Evolutionary conservation across 2,888 invertebrate genomes (phyloP).

Genomic region (Parnassius orleans): DNA sequence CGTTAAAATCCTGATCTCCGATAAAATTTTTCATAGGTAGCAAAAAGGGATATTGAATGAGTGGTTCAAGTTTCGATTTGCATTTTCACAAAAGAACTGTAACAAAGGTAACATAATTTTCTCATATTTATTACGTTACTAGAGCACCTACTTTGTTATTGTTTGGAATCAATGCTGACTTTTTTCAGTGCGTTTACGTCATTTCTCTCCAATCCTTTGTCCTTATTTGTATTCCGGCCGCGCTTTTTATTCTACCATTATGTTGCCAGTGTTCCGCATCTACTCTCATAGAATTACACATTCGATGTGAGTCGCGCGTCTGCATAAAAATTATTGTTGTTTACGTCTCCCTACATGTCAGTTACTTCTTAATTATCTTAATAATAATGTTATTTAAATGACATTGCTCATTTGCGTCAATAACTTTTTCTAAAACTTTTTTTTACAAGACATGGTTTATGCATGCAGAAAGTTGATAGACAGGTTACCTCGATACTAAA

Average conservation of each 20-base stretch:
- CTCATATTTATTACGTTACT: constrained; percentile 16
- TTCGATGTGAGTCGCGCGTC: constrained; percentile 26
- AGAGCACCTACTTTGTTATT: constrained; percentile 19
- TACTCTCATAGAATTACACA: constrained; percentile 32
- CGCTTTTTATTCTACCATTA: constrained; percentile 24
- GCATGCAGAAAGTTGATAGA: not conserved
- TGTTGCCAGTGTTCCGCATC: constrained; percentile 25
- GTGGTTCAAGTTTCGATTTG: not conserved
- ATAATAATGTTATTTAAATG: not conserved
- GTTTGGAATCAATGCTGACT: constrained; percentile 14
- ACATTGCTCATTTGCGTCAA: not conserved
- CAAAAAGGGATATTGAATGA: not conserved
- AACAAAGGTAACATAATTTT: constrained; percentile 17
- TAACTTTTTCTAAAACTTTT: not conserved
- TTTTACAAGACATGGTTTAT: not conserved
- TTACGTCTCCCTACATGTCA: constrained; percentile 19
- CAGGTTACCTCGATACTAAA: not conserved
- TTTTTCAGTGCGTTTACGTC: constrained; percentile 17
- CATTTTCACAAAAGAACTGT: constrained; percentile 8
- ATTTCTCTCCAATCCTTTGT: constrained; percentile 11
- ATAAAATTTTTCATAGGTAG: no score
- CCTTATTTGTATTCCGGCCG: constrained; percentile 22
- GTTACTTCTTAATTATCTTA: not conserved
- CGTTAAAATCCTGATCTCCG: no score
- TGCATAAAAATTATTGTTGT: constrained; percentile 25